Evolutionary conservation across 2,113 vertebrate genomes (phyloP).

Genomic region (Tinamus guttatus): DNA sequence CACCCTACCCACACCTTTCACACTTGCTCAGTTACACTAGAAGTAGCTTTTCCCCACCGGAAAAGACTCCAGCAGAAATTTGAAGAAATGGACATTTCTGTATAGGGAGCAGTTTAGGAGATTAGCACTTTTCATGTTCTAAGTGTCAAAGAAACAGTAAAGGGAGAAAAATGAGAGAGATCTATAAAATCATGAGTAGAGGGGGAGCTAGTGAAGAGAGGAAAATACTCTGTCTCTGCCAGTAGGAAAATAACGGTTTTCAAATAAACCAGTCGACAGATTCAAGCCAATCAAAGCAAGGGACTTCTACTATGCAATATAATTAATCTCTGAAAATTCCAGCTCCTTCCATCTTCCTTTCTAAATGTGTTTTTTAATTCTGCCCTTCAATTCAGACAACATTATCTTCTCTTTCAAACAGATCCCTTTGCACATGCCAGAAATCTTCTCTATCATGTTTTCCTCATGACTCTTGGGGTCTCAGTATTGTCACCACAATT

Average conservation of each 20-base stretch:
- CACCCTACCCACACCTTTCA: neutral
- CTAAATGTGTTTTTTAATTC: neutral
- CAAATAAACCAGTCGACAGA: neutral
- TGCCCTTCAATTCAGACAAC: neutral
- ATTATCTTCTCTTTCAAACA: neutral
- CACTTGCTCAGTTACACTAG: neutral
- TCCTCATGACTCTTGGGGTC: neutral
- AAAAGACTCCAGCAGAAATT: neutral
- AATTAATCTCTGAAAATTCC: neutral
- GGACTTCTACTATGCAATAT: neutral
- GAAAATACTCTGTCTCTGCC: neutral
- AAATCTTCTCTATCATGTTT: neutral
- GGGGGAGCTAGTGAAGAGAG: neutral
- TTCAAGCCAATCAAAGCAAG: neutral
- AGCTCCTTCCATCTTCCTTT: neutral
- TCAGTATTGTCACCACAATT: neutral
- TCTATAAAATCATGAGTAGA: neutral
- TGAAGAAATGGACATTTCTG: neutral
- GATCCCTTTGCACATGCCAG: neutral
- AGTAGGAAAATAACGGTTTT: neutral
- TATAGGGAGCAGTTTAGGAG: neutral
- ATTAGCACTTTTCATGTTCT: neutral
- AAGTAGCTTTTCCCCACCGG: neutral
- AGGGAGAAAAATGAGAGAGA: neutral
- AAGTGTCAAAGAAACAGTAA: neutral